Conservation (phyloP, 2,113 vertebrate genomes). For the Melanerpes aurifrons region DNA sequence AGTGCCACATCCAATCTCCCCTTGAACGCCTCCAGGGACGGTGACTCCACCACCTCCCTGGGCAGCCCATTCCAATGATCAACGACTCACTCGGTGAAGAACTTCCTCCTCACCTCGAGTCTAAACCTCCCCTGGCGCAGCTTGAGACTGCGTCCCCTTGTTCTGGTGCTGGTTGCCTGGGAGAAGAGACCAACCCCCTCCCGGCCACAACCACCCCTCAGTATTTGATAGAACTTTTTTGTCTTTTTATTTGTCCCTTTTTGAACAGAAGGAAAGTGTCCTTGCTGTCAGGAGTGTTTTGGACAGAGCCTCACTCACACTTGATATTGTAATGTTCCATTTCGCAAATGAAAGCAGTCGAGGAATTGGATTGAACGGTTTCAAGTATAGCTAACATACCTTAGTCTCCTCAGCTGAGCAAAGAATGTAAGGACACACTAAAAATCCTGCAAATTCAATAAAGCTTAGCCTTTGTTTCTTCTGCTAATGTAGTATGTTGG, state of each 20-base stretch:
- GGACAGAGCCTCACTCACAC: background rate
- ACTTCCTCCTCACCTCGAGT: too few relatives aligned
- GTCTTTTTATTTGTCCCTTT: background rate
- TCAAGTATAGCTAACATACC: background rate
- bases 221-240: background rate
- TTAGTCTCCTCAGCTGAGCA: background rate
- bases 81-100: too few relatives aligned
- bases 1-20: too few relatives aligned
- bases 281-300: background rate
- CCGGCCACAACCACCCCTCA: too few relatives aligned
- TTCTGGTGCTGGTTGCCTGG: too few relatives aligned
- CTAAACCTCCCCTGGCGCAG: too few relatives aligned
- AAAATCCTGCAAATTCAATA: background rate
- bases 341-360: accelerated
- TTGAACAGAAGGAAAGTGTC: background rate
- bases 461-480: background rate
- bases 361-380: background rate
- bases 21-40: too few relatives aligned
- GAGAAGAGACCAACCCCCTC: too few relatives aligned
- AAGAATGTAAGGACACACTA: background rate
- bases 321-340: background rate
- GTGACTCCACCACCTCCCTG: too few relatives aligned
- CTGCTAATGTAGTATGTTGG: background rate
- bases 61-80: too few relatives aligned
- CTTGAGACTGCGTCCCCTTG: too few relatives aligned